A percentile compares a stretch with the other conserved stretches of the same genome.
These are phyloP conservation scores for Amorpha juglandis DNA, from an alignment of 2,888 invertebrate species.

Conservation along the genomic window DNA sequence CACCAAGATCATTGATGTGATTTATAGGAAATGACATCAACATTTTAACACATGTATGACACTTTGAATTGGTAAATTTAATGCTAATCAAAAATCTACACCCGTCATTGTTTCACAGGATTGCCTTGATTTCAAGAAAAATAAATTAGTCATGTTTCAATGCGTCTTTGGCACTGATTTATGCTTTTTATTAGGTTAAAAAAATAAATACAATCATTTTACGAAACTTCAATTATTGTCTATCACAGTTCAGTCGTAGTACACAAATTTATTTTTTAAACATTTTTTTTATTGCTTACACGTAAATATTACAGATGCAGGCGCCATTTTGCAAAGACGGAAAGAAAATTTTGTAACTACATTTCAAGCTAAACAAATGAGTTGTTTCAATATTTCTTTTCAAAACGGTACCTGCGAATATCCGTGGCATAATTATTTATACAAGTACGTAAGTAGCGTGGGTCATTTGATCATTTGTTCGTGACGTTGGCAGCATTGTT, in stretches of 20 bases:
- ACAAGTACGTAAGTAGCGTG: constrained; percentile 45
- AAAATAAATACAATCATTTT: constrained; percentile 64
- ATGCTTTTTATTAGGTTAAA: constrained; percentile 69
- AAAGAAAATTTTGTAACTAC: neutral
- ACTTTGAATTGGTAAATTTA: constrained; percentile 42
- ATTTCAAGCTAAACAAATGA: neutral
- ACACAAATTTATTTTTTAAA: constrained; percentile 65
- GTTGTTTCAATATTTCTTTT: constrained; percentile 40
- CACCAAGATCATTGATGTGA: constrained; percentile 41
- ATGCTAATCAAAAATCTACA: constrained; percentile 54
- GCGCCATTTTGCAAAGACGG: constrained; percentile 58
- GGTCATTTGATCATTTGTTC: constrained; percentile 37
- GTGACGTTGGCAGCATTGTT: constrained; percentile 26
- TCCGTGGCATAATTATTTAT: constrained; percentile 30
- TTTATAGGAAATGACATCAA: constrained; percentile 64
- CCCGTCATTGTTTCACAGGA: constrained; percentile 42
- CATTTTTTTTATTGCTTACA: constrained; percentile 66
- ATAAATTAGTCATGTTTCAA: constrained; percentile 61
- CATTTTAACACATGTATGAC: constrained; percentile 57
- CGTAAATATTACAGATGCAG: constrained; percentile 20
- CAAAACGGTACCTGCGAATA: constrained; percentile 48
- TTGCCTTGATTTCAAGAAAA: constrained; percentile 34
- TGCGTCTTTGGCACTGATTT: constrained; percentile 81
- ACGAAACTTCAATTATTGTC: constrained; percentile 57
- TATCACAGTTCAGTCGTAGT: constrained; percentile 83